Evolutionary conservation across 2,797 vertebrate genomes (phyloP), one percentile per base, ranked within the genome.

Genomic region (Luscinia megarhynchos): DNA sequence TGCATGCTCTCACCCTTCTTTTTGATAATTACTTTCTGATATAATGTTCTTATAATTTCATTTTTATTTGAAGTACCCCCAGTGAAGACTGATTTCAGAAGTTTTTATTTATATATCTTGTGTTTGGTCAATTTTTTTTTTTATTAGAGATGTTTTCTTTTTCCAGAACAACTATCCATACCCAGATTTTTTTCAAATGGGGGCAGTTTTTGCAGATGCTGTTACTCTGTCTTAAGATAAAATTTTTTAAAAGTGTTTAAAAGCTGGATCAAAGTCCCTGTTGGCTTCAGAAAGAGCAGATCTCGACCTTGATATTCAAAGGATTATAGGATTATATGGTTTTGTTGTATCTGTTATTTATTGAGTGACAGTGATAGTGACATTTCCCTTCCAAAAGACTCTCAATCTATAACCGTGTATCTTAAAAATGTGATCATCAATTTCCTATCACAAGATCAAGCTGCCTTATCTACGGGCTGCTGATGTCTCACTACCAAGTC

Each of bases 341-440:
- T 91, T 91, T 81, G 24, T 75, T 7, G 7, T 81, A 78, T 91
- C 88, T 90, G 43, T 45, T 83, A 75, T 86, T 89, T 91, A 86
- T 45, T 61, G 45, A 46, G 12, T 64, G 67, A 83, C 50, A 66
- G 26, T 18, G 15, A 64, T 64, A 64, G 54, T 80, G 73, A 72
- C 11, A 66, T 85, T 92, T 92, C 27, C n/a, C 13, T 84, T 75
- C 58, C 78, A 51, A 53, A 92, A 77, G 11, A 32, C 8, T 63
- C 24, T 76, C 26, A 45, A 13, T 76, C 46, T 72, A 36, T 75
- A 70, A 63, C 22, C 0, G 0, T 23, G 17, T 41, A 19, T 66
- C 30, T 92, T 66, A 19, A 67, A 93, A 90, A 41, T 9, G 14
- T 24, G 6, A 14, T 55, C 26, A 48, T 55, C 73, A 38, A 4